These are phyloP conservation scores for Condylura cristata DNA, from an alignment of 2,113 vertebrate genomes.

Conservation along the genomic window DNA sequence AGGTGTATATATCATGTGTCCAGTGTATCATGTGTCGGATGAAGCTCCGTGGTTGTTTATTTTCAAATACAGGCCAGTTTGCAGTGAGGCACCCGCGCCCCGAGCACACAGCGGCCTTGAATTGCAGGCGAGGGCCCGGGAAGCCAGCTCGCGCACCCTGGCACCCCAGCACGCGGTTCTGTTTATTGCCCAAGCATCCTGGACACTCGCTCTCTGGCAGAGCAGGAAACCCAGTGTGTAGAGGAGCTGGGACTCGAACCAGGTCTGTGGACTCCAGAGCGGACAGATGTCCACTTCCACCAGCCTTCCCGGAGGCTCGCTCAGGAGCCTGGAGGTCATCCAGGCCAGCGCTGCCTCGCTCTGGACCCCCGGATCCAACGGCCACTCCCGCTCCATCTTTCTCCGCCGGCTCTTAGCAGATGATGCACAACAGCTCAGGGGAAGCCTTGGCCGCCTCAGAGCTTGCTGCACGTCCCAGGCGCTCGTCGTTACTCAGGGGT, in stretches of 20 bases:
- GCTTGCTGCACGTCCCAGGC: too few species aligned
- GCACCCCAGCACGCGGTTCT: fast-evolving
- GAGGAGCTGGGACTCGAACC: background rate
- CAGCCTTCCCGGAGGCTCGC: background rate
- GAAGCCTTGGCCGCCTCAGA: too few species aligned
- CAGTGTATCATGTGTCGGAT: background rate
- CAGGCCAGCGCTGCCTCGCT: background rate
- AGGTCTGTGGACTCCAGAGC: background rate
- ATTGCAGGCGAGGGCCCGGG: background rate
- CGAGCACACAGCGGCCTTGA: background rate
- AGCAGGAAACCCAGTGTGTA: background rate
- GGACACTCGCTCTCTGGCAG: background rate
- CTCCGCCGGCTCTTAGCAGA: background rate
- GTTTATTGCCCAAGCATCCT: background rate
- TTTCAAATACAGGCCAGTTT: background rate
- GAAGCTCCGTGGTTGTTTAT: background rate
- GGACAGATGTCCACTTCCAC: background rate
- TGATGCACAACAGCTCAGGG: too few species aligned
- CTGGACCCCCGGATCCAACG: background rate
- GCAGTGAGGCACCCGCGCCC: background rate
- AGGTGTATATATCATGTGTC: background rate
- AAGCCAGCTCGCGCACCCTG: fast-evolving
- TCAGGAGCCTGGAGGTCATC: background rate
- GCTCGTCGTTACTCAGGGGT: background rate
- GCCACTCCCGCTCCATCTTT: background rate